phyloP scores from a whole-genome alignment of 2,797 vertebrate genomes.

The Prionace glauca region DNA sequence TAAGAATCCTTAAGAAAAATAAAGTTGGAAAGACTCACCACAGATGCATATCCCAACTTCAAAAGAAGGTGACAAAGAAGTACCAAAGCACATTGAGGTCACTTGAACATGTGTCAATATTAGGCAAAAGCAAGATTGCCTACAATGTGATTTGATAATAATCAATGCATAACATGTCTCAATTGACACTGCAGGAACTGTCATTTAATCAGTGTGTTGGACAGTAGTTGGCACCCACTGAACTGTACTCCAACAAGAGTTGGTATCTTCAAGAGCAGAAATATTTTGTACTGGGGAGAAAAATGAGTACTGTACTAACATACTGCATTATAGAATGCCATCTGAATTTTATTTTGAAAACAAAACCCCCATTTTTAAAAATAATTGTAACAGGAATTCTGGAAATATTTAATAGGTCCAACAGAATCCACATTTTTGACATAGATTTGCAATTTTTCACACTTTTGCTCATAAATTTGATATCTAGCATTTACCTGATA shows the following conservation, averaged over 20 bases:
- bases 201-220: not conserved
- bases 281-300: not conserved
- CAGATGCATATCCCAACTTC: not conserved
- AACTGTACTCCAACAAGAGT: not conserved
- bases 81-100: not conserved
- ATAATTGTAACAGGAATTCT: not conserved
- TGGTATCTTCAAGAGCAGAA: not conserved
- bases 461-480: not conserved
- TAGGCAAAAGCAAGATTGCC: not conserved
- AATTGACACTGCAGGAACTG: not conserved
- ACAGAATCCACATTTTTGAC: not conserved
- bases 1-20: not conserved
- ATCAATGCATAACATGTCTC: not conserved
- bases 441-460: not conserved
- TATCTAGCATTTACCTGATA: not conserved
- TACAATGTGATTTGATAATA: not conserved
- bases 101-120: not conserved
- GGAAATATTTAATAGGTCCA: not conserved
- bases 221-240: not conserved
- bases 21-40: not conserved
- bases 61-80: not conserved
- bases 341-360: not conserved
- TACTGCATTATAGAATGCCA: not conserved
- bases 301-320: not conserved
- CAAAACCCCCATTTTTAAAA: too few relatives aligned